Percentiles rank a stretch among this genome's conserved stretches.
Evolutionary conservation across 2,888 invertebrate genomes (phyloP).

Genomic region (Drosophila nr. medialis): DNA sequence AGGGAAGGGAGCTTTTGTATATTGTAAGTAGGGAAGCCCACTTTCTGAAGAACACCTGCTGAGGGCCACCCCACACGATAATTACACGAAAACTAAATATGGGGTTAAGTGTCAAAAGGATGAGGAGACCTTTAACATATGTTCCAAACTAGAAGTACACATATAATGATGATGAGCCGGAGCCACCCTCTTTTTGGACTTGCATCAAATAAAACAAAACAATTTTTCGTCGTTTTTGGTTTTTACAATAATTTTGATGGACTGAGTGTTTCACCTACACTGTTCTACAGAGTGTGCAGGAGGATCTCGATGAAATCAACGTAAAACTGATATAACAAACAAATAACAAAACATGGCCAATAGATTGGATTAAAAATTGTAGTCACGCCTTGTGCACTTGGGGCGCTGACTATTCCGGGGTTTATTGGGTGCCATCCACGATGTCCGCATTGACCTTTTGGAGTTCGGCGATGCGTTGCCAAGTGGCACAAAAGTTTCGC

Average conservation of each 20-base stretch:
- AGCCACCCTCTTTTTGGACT: slow-evolving; percentile 30
- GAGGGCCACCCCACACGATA: slow-evolving; percentile 43
- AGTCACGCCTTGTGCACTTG: slow-evolving; percentile 46
- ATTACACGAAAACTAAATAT: slow-evolving; percentile 56
- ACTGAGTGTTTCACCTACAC: not conserved
- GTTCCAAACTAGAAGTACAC: slow-evolving; percentile 33
- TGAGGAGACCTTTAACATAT: slow-evolving; percentile 57
- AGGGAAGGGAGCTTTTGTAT: not conserved
- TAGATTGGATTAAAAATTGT: slow-evolving; percentile 23
- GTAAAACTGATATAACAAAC: slow-evolving; percentile 24
- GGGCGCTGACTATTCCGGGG: slow-evolving; percentile 17
- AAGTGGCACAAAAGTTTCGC: slow-evolving; percentile 75
- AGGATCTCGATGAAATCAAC: slow-evolving; percentile 1
- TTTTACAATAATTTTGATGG: slow-evolving; percentile 46
- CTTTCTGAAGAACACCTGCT: slow-evolving; percentile 40
- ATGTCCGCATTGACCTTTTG: slow-evolving; percentile 69
- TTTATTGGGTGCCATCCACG: slow-evolving; percentile 32
- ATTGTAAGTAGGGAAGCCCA: not conserved
- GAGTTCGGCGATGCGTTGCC: slow-evolving; percentile 78
- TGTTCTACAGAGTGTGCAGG: not conserved
- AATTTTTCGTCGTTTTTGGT: not conserved
- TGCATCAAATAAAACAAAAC: slow-evolving; percentile 1
- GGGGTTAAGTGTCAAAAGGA: slow-evolving; percentile 77
- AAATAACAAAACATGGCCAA: slow-evolving; percentile 15
- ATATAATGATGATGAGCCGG: slow-evolving; percentile 66